Evolutionary conservation across 2,113 vertebrate species (phyloP).

Genomic region (Malurus cyaneus): DNA sequence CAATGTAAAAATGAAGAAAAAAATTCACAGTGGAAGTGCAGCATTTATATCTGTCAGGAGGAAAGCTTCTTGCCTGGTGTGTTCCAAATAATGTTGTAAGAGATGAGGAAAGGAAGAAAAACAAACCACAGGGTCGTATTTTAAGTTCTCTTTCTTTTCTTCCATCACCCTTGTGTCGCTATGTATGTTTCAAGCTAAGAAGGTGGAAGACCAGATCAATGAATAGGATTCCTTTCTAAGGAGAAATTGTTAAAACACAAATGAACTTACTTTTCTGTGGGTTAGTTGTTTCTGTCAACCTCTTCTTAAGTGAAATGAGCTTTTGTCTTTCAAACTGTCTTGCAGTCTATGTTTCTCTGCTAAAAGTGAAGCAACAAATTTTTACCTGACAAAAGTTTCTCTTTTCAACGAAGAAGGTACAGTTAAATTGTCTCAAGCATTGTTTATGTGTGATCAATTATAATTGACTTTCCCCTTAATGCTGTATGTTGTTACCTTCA

Average conservation of each 20-base stretch:
- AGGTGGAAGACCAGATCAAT: rapidly evolving
- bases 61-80: not conserved
- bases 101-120: not conserved
- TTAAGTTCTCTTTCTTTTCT: not conserved
- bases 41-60: not conserved
- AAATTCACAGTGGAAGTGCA: not conserved
- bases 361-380: not conserved
- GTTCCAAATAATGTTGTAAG: not conserved
- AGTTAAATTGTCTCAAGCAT: not conserved
- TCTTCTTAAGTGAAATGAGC: not conserved
- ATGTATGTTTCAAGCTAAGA: not conserved
- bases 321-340: not conserved
- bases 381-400: not conserved
- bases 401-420: not conserved
- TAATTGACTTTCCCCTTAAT: not conserved
- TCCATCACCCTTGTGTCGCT: rapidly evolving
- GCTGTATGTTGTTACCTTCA: not conserved
- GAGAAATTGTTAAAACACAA: not conserved
- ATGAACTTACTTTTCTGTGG: not conserved
- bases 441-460: not conserved
- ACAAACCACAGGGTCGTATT: rapidly evolving
- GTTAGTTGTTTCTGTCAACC: not conserved
- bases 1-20: not conserved
- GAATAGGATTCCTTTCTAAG: not conserved
- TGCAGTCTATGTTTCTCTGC: not conserved